phyloP scores from a whole-genome alignment of 2,888 invertebrate genomes.

The Heteromurus nitidus region DNA sequence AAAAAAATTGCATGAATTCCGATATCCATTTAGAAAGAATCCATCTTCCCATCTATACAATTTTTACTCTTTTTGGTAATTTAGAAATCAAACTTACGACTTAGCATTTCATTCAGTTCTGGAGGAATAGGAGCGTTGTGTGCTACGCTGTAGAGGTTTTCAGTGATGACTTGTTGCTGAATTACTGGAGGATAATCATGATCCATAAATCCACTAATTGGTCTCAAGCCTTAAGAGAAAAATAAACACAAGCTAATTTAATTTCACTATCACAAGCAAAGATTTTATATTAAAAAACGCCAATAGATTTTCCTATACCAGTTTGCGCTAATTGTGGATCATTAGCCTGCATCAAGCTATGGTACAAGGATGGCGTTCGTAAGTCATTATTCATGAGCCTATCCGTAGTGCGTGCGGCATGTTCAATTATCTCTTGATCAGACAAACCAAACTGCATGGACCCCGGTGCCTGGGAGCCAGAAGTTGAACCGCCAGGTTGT shows the following conservation, averaged over 20 bases:
- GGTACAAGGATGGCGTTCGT: slow-evolving; percentile 62
- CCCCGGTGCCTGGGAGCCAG: background rate
- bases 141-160: slow-evolving; percentile 86
- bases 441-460: slow-evolving; percentile 36
- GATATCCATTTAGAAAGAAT: too few species aligned
- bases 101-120: slow-evolving; percentile 96
- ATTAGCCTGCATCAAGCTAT: slow-evolving; percentile 60
- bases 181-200: slow-evolving; percentile 90
- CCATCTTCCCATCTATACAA: too few species aligned
- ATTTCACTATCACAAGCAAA: background rate
- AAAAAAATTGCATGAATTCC: slow-evolving; percentile 16
- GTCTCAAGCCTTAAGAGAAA: slow-evolving; percentile 54
- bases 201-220: slow-evolving; percentile 92
- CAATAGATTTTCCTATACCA: slow-evolving; percentile 14
- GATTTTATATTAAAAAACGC: background rate
- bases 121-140: slow-evolving; percentile 92
- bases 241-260: background rate
- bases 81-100: slow-evolving; percentile 82
- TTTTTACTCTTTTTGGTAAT: background rate
- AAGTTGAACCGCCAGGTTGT: background rate
- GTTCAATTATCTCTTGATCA: slow-evolving; percentile 68
- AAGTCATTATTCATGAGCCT: slow-evolving; percentile 67
- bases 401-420: slow-evolving; percentile 67
- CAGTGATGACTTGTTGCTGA: slow-evolving; percentile 82
- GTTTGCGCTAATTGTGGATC: slow-evolving; percentile 56